Conservation (phyloP, 2,797 vertebrate genomes). For the Chiroxiphia lanceolata region DNA sequence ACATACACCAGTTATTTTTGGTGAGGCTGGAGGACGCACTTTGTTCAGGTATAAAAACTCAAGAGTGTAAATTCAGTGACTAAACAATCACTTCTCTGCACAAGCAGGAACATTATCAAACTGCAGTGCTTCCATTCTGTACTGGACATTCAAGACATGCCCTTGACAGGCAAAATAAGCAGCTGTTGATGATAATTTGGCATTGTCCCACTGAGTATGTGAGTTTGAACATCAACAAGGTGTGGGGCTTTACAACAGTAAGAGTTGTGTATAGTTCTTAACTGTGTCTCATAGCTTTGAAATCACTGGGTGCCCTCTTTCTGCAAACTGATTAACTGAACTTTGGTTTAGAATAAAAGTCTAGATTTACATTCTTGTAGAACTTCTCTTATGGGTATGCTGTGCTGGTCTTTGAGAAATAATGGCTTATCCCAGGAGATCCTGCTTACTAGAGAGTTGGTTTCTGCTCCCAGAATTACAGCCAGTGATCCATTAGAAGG, state of each 20-base stretch:
- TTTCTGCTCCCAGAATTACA: background rate
- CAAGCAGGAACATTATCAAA: background rate
- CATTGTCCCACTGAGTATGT: background rate
- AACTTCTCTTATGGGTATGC: background rate
- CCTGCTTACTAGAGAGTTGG: background rate
- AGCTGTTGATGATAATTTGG: background rate
- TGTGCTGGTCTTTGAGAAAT: background rate
- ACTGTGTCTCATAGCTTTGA: background rate
- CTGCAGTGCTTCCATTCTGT: background rate
- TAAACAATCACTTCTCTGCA: background rate
- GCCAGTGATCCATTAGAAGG: background rate
- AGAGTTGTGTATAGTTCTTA: background rate
- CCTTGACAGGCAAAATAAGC: background rate
- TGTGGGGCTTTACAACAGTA: background rate
- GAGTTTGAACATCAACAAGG: background rate
- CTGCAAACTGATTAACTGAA: background rate
- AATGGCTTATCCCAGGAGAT: background rate
- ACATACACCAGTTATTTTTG: slow-evolving; percentile 97
- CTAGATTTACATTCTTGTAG: background rate
- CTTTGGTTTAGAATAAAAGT: background rate
- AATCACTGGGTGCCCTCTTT: background rate
- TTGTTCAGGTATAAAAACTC: slow-evolving; percentile 87
- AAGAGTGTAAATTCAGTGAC: background rate
- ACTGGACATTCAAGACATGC: background rate
- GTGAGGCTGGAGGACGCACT: slow-evolving; percentile 95